Conservation (phyloP, 2,888 invertebrate species). For the Steromphala cineraria region DNA sequence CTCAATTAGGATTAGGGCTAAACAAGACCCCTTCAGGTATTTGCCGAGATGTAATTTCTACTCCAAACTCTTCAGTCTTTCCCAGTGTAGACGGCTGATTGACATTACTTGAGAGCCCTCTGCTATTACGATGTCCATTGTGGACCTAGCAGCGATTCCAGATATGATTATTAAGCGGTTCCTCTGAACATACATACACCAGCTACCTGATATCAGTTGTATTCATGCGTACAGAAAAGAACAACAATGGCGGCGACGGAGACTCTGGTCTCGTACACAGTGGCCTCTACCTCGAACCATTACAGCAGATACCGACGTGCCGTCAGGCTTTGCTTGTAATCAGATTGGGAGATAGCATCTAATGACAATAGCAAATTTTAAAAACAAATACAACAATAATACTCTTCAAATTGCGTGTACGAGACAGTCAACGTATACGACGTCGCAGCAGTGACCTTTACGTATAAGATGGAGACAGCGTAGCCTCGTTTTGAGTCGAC, state of each 20-base stretch:
- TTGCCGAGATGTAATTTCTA: slow-evolving; percentile 18
- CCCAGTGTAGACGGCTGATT: neutral
- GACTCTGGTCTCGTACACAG: neutral
- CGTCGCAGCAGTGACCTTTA: neutral
- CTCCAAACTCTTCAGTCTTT: neutral
- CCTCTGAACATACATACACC: too few species aligned
- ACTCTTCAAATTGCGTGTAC: neutral
- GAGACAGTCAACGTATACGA: neutral
- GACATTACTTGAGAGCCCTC: neutral
- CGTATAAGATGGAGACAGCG: neutral
- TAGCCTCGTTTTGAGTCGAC: neutral
- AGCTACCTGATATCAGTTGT: neutral
- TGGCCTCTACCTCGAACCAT: neutral
- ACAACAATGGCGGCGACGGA: neutral
- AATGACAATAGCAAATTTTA: neutral
- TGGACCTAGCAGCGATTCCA: slow-evolving; percentile 9
- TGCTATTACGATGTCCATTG: neutral
- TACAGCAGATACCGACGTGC: neutral
- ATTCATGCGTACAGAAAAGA: neutral
- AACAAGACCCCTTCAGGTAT: slow-evolving; percentile 19
- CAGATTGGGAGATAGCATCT: neutral
- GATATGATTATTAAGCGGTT: neutral
- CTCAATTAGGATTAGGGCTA: slow-evolving; percentile 23
- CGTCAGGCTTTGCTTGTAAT: neutral
- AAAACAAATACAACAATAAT: neutral